Base-by-base conservation (phyloP, 2,888 invertebrate genomes). In the Spilosoma lubricipeda region DNA sequence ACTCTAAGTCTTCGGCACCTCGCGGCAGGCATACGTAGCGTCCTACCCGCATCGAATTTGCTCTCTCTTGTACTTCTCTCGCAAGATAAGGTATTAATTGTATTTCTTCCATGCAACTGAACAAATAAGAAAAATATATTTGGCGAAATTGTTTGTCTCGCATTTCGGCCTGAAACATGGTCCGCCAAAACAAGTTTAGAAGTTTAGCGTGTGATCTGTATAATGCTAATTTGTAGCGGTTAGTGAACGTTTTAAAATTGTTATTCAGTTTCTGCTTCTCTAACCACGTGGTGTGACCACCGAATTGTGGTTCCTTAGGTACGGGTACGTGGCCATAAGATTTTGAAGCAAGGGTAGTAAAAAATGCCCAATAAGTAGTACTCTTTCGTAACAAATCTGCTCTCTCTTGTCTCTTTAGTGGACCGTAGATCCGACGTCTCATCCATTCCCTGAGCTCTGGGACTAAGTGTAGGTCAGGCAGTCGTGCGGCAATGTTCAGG, bases 381-480 rank as follows among this genome's bases (percentile, higher is more conserved):
- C 94, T 94, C 79, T 89, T 88, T 0, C 81, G 80, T 67, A 91
- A 63, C 79, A 90, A 84, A 45, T 86, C 80, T 27, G 76, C 76
- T 77, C 88, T 93, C 64, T 91, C 85, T 3, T 48, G 23, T 2
- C 39, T 56, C 11, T 87, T 87, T 52, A 85, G 81, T 0, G 92
- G 92, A 0, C 95, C 95, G 71, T 90, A 83, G 15, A 95, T 89
- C 27, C 95, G 90, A 8, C 81, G 78, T 20, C 94, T 91, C 95
- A 95, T 95, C 95, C 95, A 95, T 84, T 93, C 94, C 52, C 87
- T 89, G 9, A 95, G 87, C 75, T 94, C 94, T 13, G 95, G 94
- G 3, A 89, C 92, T 42, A 91, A 82, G 74, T 95, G 91, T 30
- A 93, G 79, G 66, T 95, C 94, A 0, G 95, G 95, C 56, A 95